These are phyloP conservation scores for Parelbella ahira DNA, from an alignment of 2,888 invertebrate species.

Conservation along the genomic window DNA sequence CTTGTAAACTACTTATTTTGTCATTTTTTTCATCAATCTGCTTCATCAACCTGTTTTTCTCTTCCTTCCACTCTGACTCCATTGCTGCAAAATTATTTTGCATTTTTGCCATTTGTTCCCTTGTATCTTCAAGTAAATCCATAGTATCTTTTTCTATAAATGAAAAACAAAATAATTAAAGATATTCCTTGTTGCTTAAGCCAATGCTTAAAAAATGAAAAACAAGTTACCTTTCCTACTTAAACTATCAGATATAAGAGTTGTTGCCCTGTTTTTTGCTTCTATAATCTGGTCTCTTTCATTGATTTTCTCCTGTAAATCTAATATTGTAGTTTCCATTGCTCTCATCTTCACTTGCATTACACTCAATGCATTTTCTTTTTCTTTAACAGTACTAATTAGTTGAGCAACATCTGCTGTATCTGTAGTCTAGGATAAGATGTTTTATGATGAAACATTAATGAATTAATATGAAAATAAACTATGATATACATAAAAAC, in stretches of 20 bases:
- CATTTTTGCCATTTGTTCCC: constrained; percentile 89
- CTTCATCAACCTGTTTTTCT: constrained; percentile 78
- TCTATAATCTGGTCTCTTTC: constrained; percentile 92
- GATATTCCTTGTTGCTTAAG: too few relatives aligned
- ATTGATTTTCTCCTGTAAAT: constrained; percentile 89
- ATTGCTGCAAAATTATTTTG: constrained; percentile 87
- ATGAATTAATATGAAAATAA: too few relatives aligned
- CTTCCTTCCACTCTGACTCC: constrained; percentile 86
- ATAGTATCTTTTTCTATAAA: constrained; percentile 83
- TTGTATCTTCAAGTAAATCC: constrained; percentile 88
- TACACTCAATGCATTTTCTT: constrained; percentile 63
- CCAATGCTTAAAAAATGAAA: too few relatives aligned
- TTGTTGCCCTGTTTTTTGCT: constrained; percentile 88
- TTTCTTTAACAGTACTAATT: constrained; percentile 82
- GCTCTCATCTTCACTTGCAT: constrained; percentile 77
- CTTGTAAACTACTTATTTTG: constrained; percentile 77
- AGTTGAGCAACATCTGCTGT: constrained; percentile 77
- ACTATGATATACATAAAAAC: too few relatives aligned
- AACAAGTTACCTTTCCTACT: constrained; percentile 83
- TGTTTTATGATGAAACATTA: too few relatives aligned
- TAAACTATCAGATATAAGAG: constrained; percentile 87
- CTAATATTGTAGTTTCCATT: constrained; percentile 87
- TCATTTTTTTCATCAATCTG: constrained; percentile 80
- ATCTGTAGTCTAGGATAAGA: constrained; percentile 5
- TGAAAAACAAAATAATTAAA: constrained; percentile 16